A percentile compares a stretch with the other conserved stretches of the same genome.
Conservation (phyloP, 2,797 vertebrate species). For the Anisognathus igniventris region DNA sequence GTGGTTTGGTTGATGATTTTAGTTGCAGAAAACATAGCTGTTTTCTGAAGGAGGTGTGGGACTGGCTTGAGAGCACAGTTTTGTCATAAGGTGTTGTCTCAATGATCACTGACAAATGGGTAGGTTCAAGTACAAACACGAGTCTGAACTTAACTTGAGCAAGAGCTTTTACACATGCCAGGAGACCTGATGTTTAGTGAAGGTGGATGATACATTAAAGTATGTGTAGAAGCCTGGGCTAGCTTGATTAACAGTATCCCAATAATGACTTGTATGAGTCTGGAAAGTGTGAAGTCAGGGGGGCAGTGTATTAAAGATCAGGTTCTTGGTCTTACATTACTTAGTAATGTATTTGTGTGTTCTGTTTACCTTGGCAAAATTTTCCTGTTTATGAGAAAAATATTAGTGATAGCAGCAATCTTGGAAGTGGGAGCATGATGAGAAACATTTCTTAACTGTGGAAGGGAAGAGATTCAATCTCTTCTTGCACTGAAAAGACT, state of each 20-base stretch:
- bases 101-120: not conserved
- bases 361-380: not conserved
- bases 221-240: not conserved
- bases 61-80: not conserved
- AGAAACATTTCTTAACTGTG: not conserved
- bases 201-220: not conserved
- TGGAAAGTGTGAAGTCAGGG: not conserved
- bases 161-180: not conserved
- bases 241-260: not conserved
- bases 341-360: not conserved
- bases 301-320: not conserved
- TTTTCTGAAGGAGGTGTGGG: not conserved
- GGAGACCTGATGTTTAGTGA: not conserved
- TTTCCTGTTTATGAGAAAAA: not conserved
- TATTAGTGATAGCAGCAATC: not conserved
- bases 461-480: not conserved
- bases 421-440: not conserved
- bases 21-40: not conserved
- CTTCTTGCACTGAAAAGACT: not conserved
- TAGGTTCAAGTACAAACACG: not conserved
- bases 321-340: not conserved
- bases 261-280: not conserved
- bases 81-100: not conserved
- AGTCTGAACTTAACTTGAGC: not conserved
- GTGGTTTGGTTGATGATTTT: not conserved